Percentiles rank a stretch among this genome's conserved stretches.
Conservation (phyloP, 2,797 vertebrate genomes). For the Sciurus carolinensis region DNA sequence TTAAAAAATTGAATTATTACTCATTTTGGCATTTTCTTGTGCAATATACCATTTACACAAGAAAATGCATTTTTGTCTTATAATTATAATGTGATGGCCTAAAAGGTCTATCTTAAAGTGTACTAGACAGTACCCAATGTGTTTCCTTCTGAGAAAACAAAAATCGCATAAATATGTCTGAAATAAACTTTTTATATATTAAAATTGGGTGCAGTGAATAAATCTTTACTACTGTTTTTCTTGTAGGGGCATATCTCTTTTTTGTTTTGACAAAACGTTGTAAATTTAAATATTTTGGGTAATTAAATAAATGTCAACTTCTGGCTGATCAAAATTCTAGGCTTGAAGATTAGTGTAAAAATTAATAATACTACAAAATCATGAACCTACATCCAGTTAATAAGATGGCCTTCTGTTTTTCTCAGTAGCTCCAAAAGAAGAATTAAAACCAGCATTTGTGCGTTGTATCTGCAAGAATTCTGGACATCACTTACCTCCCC, state of each 20-base stretch:
- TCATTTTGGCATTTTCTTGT: neutral
- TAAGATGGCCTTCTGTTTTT: neutral
- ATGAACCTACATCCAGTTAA: neutral
- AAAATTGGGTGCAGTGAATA: neutral
- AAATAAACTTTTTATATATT: neutral
- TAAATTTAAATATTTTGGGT: neutral
- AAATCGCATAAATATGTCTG: neutral
- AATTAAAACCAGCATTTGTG: neutral
- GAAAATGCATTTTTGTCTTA: conserved; percentile 12
- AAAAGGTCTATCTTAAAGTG: neutral
- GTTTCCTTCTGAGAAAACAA: neutral
- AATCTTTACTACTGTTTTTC: neutral
- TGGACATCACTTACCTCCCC: neutral
- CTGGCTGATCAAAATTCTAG: neutral
- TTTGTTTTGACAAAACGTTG: neutral
- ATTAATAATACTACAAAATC: neutral
- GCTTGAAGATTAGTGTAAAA: neutral
- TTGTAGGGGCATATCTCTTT: neutral
- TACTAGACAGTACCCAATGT: neutral
- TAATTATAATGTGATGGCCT: neutral
- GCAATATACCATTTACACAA: neutral
- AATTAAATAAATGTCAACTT: neutral
- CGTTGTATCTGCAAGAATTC: neutral
- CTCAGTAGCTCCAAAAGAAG: neutral
- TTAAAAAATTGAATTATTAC: neutral